phyloP scores from a whole-genome alignment of 2,113 vertebrate species.

The Pandion haliaetus region DNA sequence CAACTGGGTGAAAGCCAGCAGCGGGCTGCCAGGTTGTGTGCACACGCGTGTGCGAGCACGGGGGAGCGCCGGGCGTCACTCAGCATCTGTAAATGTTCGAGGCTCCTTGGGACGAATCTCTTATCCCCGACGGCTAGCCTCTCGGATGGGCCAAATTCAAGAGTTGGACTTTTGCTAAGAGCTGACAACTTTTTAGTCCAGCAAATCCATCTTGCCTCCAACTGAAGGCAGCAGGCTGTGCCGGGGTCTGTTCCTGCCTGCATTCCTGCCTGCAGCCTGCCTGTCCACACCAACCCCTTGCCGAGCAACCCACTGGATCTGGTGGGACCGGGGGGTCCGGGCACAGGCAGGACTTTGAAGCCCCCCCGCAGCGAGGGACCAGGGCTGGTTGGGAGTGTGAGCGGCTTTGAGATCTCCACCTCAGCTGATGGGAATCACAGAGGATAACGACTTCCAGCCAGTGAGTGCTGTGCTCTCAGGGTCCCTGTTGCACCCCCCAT shows the following conservation, averaged over 20 bases:
- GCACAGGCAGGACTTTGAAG: rapidly evolving
- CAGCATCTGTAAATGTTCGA: background rate
- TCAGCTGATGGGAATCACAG: background rate
- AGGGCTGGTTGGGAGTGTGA: background rate
- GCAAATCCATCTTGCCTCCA: background rate
- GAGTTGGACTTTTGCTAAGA: background rate
- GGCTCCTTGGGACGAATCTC: too few relatives aligned
- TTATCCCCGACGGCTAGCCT: background rate
- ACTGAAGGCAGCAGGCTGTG: background rate
- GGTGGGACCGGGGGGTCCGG: background rate
- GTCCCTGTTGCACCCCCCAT: too few relatives aligned
- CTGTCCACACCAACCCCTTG: background rate
- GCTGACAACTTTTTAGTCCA: background rate
- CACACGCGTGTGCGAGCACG: too few relatives aligned
- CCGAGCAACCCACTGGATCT: rapidly evolving
- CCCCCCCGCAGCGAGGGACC: rapidly evolving
- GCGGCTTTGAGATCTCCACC: background rate
- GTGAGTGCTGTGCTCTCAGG: background rate
- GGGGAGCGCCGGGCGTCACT: background rate
- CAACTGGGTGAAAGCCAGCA: rapidly evolving
- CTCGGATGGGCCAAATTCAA: background rate
- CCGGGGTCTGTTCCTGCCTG: background rate
- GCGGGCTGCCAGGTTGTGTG: background rate
- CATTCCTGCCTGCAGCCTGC: background rate
- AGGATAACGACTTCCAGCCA: rapidly evolving